These are phyloP conservation scores for Champsocephalus esox DNA, from an alignment of 2,797 vertebrate species.

Conservation along the genomic window DNA sequence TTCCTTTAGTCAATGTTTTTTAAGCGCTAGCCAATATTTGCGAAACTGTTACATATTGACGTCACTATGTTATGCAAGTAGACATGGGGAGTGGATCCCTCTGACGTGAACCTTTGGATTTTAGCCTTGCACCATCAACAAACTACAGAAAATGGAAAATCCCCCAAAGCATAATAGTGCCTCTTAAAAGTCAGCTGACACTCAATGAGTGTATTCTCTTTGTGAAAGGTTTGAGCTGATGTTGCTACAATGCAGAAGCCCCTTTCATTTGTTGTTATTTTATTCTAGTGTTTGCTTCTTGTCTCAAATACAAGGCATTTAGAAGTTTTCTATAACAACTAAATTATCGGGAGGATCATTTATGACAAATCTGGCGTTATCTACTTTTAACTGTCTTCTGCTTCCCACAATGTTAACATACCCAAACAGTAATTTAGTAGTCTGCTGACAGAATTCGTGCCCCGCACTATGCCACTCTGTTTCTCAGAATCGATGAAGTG, in stretches of 20 bases:
- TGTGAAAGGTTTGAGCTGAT: background rate
- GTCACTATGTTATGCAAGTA: no score
- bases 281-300: background rate
- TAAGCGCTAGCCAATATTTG: no score
- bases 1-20: no score
- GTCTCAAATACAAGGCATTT: background rate
- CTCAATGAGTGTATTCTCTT: background rate
- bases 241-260: background rate
- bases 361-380: constrained; percentile 5
- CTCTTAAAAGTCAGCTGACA: background rate
- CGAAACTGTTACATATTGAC: no score
- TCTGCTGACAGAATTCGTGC: constrained; percentile 10
- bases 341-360: constrained; percentile 2
- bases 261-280: background rate
- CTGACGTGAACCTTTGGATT: no score
- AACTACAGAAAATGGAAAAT: no score
- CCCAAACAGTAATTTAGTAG: constrained; percentile 3
- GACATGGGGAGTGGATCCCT: no score
- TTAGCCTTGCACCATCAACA: no score
- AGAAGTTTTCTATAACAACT: background rate
- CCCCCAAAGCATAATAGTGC: no score
- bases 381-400: constrained; percentile 1
- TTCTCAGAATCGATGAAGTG: constrained; percentile 23
- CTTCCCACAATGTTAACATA: background rate
- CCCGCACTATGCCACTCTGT: background rate